Evolutionary conservation across 2,797 vertebrate species (phyloP).

Genomic region (Nannoperca obscura): DNA sequence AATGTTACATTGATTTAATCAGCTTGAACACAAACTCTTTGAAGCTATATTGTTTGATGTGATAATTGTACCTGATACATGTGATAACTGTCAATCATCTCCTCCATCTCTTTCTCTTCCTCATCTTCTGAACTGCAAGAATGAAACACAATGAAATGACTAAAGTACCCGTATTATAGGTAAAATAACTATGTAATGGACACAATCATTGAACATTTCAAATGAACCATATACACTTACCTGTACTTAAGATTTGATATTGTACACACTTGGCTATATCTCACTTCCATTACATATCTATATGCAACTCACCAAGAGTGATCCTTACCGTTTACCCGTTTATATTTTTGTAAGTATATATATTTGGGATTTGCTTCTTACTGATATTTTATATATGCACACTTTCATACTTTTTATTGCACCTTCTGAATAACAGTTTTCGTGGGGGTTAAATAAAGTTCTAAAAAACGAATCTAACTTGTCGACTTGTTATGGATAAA

Average conservation of each 20-base stretch:
- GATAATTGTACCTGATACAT: constrained; percentile 85
- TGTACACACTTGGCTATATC: too few species aligned
- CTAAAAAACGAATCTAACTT: too few species aligned
- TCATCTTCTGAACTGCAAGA: constrained; percentile 92
- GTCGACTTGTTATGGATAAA: background rate
- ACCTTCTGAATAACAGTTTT: too few species aligned
- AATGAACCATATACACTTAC: background rate
- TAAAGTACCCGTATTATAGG: background rate
- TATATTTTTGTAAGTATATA: too few species aligned
- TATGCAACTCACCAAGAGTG: too few species aligned
- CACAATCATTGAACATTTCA: background rate
- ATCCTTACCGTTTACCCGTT: too few species aligned
- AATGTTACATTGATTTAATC: background rate
- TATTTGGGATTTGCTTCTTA: too few species aligned
- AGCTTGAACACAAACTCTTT: background rate
- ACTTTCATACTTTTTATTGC: too few species aligned
- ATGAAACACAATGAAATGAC: background rate
- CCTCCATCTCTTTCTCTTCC: constrained; percentile 86
- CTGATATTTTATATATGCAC: too few species aligned
- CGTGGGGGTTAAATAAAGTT: too few species aligned
- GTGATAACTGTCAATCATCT: constrained; percentile 78
- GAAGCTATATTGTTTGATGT: background rate
- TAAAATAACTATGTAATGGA: background rate
- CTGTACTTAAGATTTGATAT: background rate
- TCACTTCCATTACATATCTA: too few species aligned